A percentile compares a stretch with the other conserved stretches of the same genome.
Evolutionary conservation across 2,113 vertebrate genomes (phyloP).

Genomic region (Anoura caudifer): DNA sequence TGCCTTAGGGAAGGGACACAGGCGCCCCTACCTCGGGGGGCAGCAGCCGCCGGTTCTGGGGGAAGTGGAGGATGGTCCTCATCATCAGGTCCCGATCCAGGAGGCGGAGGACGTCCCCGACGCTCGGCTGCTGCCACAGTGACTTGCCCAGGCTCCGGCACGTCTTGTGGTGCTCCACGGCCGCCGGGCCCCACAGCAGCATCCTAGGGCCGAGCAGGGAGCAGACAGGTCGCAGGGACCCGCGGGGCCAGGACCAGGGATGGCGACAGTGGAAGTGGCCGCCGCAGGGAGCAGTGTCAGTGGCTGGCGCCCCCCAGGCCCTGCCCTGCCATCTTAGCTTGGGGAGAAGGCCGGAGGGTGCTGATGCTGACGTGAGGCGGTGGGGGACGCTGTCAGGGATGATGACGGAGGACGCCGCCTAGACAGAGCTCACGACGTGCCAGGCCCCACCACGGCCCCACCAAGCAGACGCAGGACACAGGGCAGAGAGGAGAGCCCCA

Average conservation of each 20-base stretch:
- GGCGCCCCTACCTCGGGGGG: constrained; percentile 78
- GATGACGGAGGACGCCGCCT: neutral
- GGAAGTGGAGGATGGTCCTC: constrained; percentile 88
- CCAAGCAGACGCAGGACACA: fast-evolving
- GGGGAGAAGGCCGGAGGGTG: fast-evolving
- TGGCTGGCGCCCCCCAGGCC: neutral
- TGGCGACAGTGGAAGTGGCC: fast-evolving
- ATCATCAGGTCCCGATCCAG: constrained; percentile 88
- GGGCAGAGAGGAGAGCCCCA: too few species aligned
- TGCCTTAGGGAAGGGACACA: too few species aligned
- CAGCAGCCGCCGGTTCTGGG: constrained; percentile 87
- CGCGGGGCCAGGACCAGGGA: neutral
- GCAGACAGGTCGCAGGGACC: neutral
- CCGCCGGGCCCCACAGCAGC: constrained; percentile 92
- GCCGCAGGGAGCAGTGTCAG: fast-evolving
- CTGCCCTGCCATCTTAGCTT: neutral
- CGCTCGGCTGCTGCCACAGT: constrained; percentile 93
- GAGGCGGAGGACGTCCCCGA: constrained; percentile 89
- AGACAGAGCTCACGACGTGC: fast-evolving
- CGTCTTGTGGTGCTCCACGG: constrained; percentile 94
- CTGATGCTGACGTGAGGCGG: fast-evolving
- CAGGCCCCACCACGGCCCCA: too few species aligned
- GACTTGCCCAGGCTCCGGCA: constrained; percentile 91
- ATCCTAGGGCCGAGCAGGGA: constrained; percentile 76
- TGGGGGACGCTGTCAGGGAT: fast-evolving